A percentile compares a stretch with the other conserved stretches of the same genome.
Evolutionary conservation across 2,888 invertebrate genomes (phyloP).

Genomic region (Calameuta pallipes): DNA sequence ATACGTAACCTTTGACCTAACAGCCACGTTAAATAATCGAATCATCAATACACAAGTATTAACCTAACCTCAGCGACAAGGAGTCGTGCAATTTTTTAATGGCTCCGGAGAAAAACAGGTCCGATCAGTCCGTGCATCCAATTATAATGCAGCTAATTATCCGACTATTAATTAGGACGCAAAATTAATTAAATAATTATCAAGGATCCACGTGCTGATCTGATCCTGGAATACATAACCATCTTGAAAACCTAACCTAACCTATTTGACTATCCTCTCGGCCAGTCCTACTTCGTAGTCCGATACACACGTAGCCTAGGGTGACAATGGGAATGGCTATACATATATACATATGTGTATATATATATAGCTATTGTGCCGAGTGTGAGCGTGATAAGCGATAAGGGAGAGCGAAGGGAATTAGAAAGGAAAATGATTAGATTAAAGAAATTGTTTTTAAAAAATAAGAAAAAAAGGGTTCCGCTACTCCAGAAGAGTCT

Average conservation of each 20-base stretch:
- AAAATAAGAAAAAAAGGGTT: not conserved
- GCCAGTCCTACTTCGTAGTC: not conserved
- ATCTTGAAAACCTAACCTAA: not conserved
- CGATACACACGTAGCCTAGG: not conserved
- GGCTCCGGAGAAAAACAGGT: not conserved
- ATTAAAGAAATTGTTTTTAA: not conserved
- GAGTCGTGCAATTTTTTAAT: not conserved
- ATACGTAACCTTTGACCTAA: conserved; percentile 7
- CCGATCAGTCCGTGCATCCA: not conserved
- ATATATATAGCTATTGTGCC: not conserved
- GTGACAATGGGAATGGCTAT: not conserved
- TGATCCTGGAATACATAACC: not conserved
- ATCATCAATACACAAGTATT: not conserved
- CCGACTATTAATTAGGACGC: not conserved
- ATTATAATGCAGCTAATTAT: not conserved
- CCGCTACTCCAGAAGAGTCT: conserved; percentile 23
- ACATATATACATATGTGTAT: conserved; percentile 9
- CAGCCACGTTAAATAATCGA: conserved; percentile 13
- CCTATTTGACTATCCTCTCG: not conserved
- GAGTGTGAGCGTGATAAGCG: conserved; percentile 3
- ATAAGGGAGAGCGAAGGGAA: not conserved
- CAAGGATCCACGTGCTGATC: not conserved
- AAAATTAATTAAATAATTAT: not conserved
- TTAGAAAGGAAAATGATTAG: no score
- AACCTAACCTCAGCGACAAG: not conserved